Evolutionary conservation across 92 coral and sea anemone genomes (phyloP), one percentile per base, ranked within the genome.

Genomic region (Actinernus sp.): DNA sequence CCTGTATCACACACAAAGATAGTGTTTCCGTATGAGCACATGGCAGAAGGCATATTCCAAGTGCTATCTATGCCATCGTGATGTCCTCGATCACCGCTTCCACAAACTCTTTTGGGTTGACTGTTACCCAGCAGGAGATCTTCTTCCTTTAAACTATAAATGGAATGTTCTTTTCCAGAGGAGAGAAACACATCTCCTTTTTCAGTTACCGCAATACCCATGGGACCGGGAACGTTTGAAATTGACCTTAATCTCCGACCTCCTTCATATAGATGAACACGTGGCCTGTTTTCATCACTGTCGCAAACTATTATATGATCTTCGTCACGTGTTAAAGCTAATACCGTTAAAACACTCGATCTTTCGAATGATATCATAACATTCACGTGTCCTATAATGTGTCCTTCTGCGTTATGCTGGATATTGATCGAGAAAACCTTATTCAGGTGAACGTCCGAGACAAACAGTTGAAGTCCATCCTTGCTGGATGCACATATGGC

Each of bases 1-100:
- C 87, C 87, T 5, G 65, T 81, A 26, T 73, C 87, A 40, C 82
- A 73, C n/a, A 73, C 61, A 17, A 74, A 81, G 36, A 79, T 55
- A 51, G 49, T 60, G 54, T 74, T 73, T 31, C 63, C 37, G 9
- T 56, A 78, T 7, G 33, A 39, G 45, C 63, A 70, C 14, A 78
- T 20, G 56, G 70, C 49, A 34, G 71, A 22, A 1, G 85, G 79
- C 69, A 1, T 70, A 30, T 77, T 77, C 79, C 87, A 73, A 25
- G 37, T 4, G 53, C 75, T 74, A 13, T 73, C 0, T 3, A 58
- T 33, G 17, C 85, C 85, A 44, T 77, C 79, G 5, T 49, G 49
- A 47, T 67, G 74, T 3, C 79, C 79, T 68, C 32, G 12, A n/a
- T n/a, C n/a, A 40, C 10, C 17, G 0, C 25, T 68, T n/a, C 83